Conservation (phyloP, 1,140 invertebrate species). For the Portunus trituberculatus region DNA sequence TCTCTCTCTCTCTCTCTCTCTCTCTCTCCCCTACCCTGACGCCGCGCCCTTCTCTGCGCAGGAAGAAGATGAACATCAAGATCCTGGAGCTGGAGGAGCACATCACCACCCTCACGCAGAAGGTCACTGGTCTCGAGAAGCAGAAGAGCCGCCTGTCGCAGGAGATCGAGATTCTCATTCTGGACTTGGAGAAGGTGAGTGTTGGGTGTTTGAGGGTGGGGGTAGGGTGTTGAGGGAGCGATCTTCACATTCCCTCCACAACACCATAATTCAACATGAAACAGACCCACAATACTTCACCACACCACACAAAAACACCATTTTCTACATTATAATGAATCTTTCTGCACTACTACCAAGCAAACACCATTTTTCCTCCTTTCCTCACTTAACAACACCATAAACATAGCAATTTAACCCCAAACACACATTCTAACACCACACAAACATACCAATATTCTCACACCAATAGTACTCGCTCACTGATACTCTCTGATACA, state of each 20-base stretch:
- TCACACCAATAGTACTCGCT: no score
- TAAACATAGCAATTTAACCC: no score
- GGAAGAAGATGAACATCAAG: constrained; percentile 92
- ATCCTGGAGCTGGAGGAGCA: constrained; percentile 98
- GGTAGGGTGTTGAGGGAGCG: background rate
- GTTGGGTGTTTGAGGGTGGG: background rate
- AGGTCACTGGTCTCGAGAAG: constrained; percentile 95
- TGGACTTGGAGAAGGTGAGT: constrained; percentile 96
- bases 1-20: background rate
- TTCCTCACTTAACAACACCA: no score
- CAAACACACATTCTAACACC: no score
- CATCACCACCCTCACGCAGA: constrained; percentile 94
- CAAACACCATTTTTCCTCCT: no score
- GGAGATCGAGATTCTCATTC: constrained; percentile 97
- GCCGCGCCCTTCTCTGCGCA: constrained; percentile 76
- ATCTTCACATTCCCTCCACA: no score
- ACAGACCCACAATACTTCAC: no score
- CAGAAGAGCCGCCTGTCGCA: constrained; percentile 97
- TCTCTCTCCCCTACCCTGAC: background rate
- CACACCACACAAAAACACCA: background rate
- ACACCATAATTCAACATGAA: no score
- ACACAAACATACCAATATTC: no score
- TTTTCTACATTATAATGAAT: background rate
- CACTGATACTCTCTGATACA: no score
- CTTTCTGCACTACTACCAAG: no score